These are phyloP conservation scores for Pygoscelis adeliae DNA, from an alignment of 2,113 vertebrate genomes.

Conservation along the genomic window DNA sequence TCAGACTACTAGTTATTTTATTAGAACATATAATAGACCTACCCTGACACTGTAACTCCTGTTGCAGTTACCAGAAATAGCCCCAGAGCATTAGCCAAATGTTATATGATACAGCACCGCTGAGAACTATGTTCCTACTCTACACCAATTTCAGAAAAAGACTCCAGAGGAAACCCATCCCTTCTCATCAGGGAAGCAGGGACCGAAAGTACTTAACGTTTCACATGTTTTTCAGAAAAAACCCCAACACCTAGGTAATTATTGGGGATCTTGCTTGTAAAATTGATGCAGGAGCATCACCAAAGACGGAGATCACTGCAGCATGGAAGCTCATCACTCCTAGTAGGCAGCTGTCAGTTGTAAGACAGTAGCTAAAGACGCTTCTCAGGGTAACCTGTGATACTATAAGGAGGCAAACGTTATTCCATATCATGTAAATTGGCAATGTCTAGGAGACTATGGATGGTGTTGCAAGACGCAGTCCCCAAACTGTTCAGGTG, in stretches of 20 bases:
- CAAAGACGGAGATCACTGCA: neutral
- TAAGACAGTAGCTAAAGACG: neutral
- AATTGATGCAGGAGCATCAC: neutral
- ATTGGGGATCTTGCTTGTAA: neutral
- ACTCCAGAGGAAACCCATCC: neutral
- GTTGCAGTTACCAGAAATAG: constrained; percentile 3
- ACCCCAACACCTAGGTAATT: neutral
- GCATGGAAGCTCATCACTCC: neutral
- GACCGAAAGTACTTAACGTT: neutral
- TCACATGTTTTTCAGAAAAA: neutral
- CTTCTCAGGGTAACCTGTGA: neutral
- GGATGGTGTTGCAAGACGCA: neutral
- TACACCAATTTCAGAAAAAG: neutral
- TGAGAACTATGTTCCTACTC: neutral
- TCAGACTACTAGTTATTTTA: neutral
- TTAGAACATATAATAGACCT: neutral
- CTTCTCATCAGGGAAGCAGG: neutral
- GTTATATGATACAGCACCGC: neutral
- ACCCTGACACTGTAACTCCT: neutral
- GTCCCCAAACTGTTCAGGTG: neutral
- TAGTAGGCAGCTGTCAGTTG: neutral
- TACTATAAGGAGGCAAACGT: neutral
- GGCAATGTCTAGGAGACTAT: neutral
- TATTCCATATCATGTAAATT: neutral
- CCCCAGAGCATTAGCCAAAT: neutral